Conservation (phyloP, 2,888 invertebrate genomes). For the Hypomecis punctinalis region DNA sequence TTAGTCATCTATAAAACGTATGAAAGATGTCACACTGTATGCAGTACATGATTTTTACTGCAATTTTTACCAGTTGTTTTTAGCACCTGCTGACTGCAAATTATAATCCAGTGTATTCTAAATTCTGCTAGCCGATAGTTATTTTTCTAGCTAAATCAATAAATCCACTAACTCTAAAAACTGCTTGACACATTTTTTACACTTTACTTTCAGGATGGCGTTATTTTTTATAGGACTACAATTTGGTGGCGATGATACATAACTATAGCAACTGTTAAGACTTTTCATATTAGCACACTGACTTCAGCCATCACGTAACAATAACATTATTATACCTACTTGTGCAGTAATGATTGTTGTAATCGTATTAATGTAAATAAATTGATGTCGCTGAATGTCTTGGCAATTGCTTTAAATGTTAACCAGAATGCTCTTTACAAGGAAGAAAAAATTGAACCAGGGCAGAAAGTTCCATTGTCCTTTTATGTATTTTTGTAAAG, state of each 20-base stretch:
- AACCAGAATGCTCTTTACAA: constrained; percentile 64
- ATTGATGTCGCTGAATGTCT: constrained; percentile 73
- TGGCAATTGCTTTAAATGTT: constrained; percentile 80
- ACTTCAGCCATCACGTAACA: constrained; percentile 53
- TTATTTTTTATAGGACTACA: too few species aligned
- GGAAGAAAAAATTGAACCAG: constrained; percentile 21
- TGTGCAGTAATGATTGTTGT: constrained; percentile 56
- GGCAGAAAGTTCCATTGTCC: not conserved
- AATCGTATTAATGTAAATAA: constrained; percentile 50
- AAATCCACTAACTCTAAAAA: not conserved
- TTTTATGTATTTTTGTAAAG: constrained; percentile 56
- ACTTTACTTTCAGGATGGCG: constrained; percentile 37
- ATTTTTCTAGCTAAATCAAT: not conserved
- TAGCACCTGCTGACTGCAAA: too few species aligned
- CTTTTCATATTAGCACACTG: constrained; percentile 54
- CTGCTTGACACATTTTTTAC: constrained; percentile 36
- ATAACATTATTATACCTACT: constrained; percentile 26
- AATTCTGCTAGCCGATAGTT: too few species aligned
- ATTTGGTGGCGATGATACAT: not conserved
- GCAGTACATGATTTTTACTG: too few species aligned
- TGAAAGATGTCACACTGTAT: too few species aligned
- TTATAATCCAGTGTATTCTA: too few species aligned
- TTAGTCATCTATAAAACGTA: too few species aligned
- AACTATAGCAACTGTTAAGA: constrained; percentile 1
- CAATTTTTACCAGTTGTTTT: too few species aligned